A percentile compares a stretch with the other conserved stretches of the same genome.
Evolutionary conservation across 2,797 vertebrate genomes (phyloP).

Genomic region (Zenarchopterus dispar): DNA sequence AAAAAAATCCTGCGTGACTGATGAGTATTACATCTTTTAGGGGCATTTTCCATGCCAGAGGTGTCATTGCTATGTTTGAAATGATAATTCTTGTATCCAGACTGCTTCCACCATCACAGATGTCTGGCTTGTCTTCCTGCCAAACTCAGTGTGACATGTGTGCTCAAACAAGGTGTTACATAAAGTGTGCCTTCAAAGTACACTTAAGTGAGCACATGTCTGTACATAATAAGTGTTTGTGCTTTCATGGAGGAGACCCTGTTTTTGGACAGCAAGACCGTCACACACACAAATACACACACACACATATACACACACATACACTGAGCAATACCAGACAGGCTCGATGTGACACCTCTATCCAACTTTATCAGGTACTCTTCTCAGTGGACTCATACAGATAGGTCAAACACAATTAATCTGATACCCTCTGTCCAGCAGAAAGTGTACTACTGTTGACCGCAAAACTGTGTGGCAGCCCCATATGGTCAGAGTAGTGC

Average conservation of each 20-base stretch:
- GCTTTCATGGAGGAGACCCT: conserved; percentile 45
- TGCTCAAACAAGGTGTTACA: conserved; percentile 52
- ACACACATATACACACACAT: conserved; percentile 43
- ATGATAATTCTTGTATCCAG: conserved; percentile 56
- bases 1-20: conserved; percentile 18
- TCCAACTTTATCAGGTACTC: conserved; percentile 78
- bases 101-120: conserved; percentile 73
- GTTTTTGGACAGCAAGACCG: conserved; percentile 56
- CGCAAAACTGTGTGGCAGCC: conserved; percentile 78
- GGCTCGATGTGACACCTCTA: conserved; percentile 70
- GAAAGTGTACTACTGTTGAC: conserved; percentile 73
- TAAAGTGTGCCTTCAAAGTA: conserved; percentile 64
- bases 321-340: conserved; percentile 79
- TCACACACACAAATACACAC: conserved; percentile 25
- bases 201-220: conserved; percentile 55
- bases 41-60: conserved; percentile 46
- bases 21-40: conserved; percentile 62
- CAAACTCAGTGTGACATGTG: conserved; percentile 76
- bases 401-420: conserved; percentile 65
- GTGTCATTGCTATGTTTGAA: conserved; percentile 40
- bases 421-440: conserved; percentile 52
- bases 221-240: conserved; percentile 60
- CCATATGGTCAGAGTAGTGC: conserved; percentile 66
- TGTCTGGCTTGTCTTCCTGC: conserved; percentile 80
- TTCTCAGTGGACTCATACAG: conserved; percentile 73